Evolutionary conservation across 2,888 invertebrate species (phyloP), one percentile per base, ranked within the genome.

Genomic region (Tetheella fluctuosa): DNA sequence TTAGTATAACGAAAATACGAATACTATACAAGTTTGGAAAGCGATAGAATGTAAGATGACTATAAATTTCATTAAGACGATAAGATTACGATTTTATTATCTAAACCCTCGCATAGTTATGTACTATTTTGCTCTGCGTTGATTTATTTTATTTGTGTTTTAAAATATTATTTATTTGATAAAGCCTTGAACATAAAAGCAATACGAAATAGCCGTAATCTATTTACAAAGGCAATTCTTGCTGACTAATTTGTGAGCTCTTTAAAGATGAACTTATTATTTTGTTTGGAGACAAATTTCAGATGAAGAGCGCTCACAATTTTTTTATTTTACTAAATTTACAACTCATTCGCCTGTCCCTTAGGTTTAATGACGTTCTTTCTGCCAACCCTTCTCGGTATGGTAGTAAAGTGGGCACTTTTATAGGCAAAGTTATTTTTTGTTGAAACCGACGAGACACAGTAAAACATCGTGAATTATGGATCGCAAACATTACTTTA

Each of bases 281-380:
- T 67, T 64, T 62, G 59, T 59, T 55, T 52, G 15, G 34, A 23
- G 52, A 61, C 52, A 53, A 60, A 63, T 61, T 64, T 67, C 61
- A 68, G n/a, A n/a, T 10, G 48, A 69, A 60, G 58, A 39, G 15
- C 0, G n/a, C 2, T 12, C 54, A 59, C 48, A 58, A 59, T 57
- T 64, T 62, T 72, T 64, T 74, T 78, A 74, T 70, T 73, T 74
- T 76, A 73, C 73, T 74, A 81, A 74, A 82, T 83, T 84, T 83
- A 86, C 81, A 81, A 76, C 81, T 76, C 69, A 71, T 77, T 78
- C 69, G 69, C 60, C 57, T 76, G 79, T 78, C 77, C 74, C 69
- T 78, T 77, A 70, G 71, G 73, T 73, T 81, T 80, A 85, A 77
- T 81, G 77, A 74, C 72, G 77, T 76, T 81, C 78, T 79, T 77